Evolutionary conservation across 1,140 invertebrate genomes (phyloP), one percentile per base, ranked within the genome.

Genomic region (Neuroterus valhalla): DNA sequence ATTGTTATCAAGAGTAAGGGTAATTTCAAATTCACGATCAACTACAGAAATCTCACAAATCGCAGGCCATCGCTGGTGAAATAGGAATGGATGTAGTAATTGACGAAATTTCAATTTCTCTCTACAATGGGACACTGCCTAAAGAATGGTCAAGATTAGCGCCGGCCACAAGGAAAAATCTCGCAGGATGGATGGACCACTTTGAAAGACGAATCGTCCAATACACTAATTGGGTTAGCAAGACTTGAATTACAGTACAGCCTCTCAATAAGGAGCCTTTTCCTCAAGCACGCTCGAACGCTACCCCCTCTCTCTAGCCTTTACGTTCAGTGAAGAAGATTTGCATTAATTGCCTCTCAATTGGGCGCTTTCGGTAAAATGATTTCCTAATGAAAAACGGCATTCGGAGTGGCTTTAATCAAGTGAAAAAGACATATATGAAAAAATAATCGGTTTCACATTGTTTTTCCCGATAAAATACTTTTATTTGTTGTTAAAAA

Each of bases 181-280:
- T 98, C 6, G 95, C 94, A 11, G 93, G 93, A 62, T 98, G 96
- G 96, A 95, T 98, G 89, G 93, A 95, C 43, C 96, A 97, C 89
- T 97, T 97, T 87, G 92, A 94, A 78, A 91, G 85, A 69, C 89
- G 94, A 81, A 92, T 92, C 74, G 88, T 89, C 44, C 96, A 96
- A 85, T 97, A 96, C 81, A 92, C 91, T 11, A 87, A 91, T 73
- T 97, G 96, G 96, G 95, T 95, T 88, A 17, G n/a, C 43, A 48
- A 72, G 19, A 42, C 44, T 12, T 15, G 15, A 43, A 19, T 68
- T 68, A 43, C 10, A 45, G 26, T 38, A 62, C 23, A 50, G 17
- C 19, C 31, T 6, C 4, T 38, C 8, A 66, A 70, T 75, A n/a
- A 1, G 50, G 38, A n/a, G n/a, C n/a, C n/a, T n/a, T n/a, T n/a